Evolutionary conservation across 2,113 vertebrate genomes (phyloP), one percentile per base, ranked within the genome.

Genomic region (Pyxicephalus adspersus): DNA sequence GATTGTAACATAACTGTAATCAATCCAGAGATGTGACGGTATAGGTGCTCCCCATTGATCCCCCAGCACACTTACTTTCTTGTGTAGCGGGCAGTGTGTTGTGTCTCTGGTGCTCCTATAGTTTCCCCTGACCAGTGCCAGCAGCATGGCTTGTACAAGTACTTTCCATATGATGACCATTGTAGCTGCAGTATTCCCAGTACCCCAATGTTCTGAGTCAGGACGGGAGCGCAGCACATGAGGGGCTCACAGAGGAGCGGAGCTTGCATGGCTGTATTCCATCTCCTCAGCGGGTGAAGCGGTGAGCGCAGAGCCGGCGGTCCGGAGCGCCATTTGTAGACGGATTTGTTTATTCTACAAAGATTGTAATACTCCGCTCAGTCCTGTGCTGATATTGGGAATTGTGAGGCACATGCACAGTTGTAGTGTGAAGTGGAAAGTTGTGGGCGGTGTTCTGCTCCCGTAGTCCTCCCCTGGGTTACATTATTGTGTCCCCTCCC

Each of bases 101-200:
- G 90, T 84, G 31, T 92, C 92, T 84, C 89, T 87, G 45, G 88
- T 52, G 84, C 85, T 89, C 87, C 89, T 90, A 80, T 86, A 90
- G 76, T 91, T 90, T 58, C 90, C 88, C 63, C 88, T 85, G 84
- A 91, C 89, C 88, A 94, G 85, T 81, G 93, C 83, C 5, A 92
- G 63, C 50, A 94, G 83, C 68, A 91, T 91, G 64, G 86, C 89
- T 80, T 91, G 93, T 52, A 94, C 68, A 83, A 92, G 84, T 75
- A 92, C 86, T 83, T 89, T 80, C 87, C 90, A 83, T 84, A 86
- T 85, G 72, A 88, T 85, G 84, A 90, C 88, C 93, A 94, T 92
- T 87, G 84, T 89, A 83, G 83, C 76, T 86, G 58, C 11, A 85
- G 73, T 65, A 66, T 55, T 26, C 38, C 26, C 23, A 72, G 11